Evolutionary conservation across 2,797 vertebrate species (phyloP).

Genomic region (Champsocephalus gunnari): DNA sequence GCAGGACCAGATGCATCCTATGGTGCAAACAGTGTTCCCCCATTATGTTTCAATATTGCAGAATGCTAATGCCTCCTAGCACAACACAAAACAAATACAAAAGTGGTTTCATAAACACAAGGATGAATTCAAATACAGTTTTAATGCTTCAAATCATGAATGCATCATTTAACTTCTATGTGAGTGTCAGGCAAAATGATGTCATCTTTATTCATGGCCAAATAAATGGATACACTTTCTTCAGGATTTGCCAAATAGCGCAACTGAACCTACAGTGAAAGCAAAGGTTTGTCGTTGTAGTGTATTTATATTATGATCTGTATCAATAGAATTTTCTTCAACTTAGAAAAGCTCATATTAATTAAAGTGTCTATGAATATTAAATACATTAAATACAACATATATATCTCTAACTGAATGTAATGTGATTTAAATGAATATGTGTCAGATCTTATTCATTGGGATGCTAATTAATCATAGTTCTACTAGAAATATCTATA

Average conservation of each 20-base stretch:
- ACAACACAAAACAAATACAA: constrained; percentile 40
- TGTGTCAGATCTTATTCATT: constrained; percentile 4
- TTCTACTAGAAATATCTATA: neutral
- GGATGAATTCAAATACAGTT: constrained; percentile 19
- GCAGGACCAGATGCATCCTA: constrained; percentile 30
- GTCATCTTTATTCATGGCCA: neutral
- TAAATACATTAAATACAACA: neutral
- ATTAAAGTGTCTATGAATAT: constrained; percentile 14
- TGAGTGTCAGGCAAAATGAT: constrained; percentile 14
- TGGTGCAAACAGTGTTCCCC: constrained; percentile 46
- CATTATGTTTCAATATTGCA: constrained; percentile 47
- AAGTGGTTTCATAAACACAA: constrained; percentile 31
- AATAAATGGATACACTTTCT: neutral
- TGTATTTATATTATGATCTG: neutral
- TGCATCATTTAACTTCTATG: constrained; percentile 30
- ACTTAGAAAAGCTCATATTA: neutral
- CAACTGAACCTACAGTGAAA: neutral
- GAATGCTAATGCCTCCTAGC: constrained; percentile 41
- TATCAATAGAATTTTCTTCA: neutral
- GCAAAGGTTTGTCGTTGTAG: neutral
- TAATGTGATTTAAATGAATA: neutral
- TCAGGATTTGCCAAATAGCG: constrained; percentile 16
- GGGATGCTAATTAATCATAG: neutral
- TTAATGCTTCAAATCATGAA: constrained; percentile 17
- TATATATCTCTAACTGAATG: neutral